phyloP scores from a whole-genome alignment of 2,797 vertebrate species.

The Mallotus villosus region DNA sequence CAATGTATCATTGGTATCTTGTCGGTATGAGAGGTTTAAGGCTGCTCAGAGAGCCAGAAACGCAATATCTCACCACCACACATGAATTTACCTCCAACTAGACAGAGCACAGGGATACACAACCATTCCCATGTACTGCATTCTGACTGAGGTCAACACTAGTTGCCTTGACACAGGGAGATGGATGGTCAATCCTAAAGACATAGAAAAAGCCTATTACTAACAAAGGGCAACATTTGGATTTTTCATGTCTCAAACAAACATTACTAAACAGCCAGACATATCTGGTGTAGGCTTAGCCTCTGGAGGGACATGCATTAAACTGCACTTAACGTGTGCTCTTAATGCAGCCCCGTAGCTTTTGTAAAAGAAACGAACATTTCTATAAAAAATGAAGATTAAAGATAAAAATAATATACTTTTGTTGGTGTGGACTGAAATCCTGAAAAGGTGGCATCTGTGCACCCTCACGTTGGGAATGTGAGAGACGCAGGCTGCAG shows the following conservation, averaged over 20 bases:
- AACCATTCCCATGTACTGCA: constrained; percentile 4
- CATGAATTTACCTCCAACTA: neutral
- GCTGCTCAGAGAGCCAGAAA: no score
- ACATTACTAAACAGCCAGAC: constrained; percentile 69
- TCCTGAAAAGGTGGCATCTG: constrained; percentile 4
- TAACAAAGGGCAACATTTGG: constrained; percentile 55
- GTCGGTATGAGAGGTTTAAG: neutral
- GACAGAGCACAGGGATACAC: neutral
- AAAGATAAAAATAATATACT: neutral
- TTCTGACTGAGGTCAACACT: constrained; percentile 29
- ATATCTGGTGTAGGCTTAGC: constrained; percentile 68
- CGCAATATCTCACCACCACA: neutral
- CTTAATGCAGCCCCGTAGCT: no score
- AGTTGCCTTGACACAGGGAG: constrained; percentile 11
- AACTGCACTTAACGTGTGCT: constrained; percentile 47
- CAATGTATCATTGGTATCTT: neutral
- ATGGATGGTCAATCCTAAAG: constrained; percentile 46
- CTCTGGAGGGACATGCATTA: constrained; percentile 40
- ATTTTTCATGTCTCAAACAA: constrained; percentile 61
- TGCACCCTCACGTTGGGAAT: neutral
- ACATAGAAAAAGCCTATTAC: constrained; percentile 61
- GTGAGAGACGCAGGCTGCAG: no score
- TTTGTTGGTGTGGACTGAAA: constrained; percentile 26
- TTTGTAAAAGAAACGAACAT: no score
- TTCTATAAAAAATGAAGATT: no score